Conservation (phyloP, 1,140 invertebrate species). For the Cherax destructor region DNA sequence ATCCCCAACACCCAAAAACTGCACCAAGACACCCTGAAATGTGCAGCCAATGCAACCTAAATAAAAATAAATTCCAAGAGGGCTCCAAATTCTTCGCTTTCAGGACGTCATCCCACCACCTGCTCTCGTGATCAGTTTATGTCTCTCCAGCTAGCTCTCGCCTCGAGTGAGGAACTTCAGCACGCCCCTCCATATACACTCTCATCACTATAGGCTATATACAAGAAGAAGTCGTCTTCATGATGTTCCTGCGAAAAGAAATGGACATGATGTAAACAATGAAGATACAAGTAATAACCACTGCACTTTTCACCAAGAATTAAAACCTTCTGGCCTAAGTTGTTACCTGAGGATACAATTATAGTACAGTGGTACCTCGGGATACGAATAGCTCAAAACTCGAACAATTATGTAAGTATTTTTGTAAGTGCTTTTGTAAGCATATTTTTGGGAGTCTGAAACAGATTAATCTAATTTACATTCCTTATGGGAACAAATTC, state of each 20-base stretch:
- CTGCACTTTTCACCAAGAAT: no score
- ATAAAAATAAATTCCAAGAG: not conserved
- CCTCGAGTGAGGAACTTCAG: not conserved
- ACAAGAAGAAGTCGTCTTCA: slow-evolving; percentile 16
- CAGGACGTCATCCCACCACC: not conserved
- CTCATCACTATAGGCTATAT: slow-evolving; percentile 20
- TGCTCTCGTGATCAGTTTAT: not conserved
- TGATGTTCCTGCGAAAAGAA: slow-evolving; percentile 1
- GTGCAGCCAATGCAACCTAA: not conserved
- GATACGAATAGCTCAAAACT: no score
- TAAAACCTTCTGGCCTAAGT: no score
- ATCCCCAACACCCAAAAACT: not conserved
- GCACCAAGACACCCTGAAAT: not conserved
- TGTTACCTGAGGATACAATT: no score
- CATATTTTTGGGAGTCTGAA: no score
- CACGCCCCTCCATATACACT: slow-evolving; percentile 8
- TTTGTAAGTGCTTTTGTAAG: no score
- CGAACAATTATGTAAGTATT: no score
- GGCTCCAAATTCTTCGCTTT: not conserved
- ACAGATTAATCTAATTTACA: no score
- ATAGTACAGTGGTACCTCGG: no score
- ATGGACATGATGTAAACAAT: no score
- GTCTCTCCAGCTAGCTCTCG: not conserved
- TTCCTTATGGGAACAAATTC: no score
- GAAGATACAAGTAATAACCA: no score